phyloP scores from a whole-genome alignment of 2,113 vertebrate genomes.

The Rafetus swinhoei region DNA sequence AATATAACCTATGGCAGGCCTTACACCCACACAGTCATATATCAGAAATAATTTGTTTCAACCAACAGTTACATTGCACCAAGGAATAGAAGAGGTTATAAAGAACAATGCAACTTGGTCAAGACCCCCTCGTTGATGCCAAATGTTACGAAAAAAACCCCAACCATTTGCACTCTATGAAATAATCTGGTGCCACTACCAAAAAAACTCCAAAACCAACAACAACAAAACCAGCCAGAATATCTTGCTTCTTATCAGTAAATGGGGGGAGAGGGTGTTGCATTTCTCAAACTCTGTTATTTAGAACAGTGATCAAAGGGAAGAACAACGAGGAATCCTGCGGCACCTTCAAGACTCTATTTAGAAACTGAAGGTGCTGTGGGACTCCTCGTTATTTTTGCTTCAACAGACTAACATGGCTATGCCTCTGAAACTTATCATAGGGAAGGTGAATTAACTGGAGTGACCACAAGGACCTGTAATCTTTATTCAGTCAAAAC shows the following conservation, averaged over 20 bases:
- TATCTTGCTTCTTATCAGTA: neutral
- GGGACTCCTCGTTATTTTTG: no score
- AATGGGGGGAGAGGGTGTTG: neutral
- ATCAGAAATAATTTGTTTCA: neutral
- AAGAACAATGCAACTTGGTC: neutral
- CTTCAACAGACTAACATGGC: no score
- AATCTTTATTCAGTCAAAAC: neutral
- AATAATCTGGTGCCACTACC: neutral
- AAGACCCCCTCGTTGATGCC: neutral
- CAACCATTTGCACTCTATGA: neutral
- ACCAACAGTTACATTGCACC: neutral
- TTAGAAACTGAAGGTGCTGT: no score
- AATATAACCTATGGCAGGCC: neutral
- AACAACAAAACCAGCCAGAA: neutral
- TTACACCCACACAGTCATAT: neutral
- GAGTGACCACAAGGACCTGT: neutral
- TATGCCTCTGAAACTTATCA: no score
- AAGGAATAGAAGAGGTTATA: neutral
- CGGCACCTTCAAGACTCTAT: no score
- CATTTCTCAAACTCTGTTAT: neutral
- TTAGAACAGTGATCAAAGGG: neutral
- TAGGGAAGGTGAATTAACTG: neutral
- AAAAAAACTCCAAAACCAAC: no score
- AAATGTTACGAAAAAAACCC: neutral
- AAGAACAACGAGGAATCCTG: neutral